phyloP scores from a whole-genome alignment of 2,888 invertebrate genomes.

The Caenorhabditis drosophilae region DNA sequence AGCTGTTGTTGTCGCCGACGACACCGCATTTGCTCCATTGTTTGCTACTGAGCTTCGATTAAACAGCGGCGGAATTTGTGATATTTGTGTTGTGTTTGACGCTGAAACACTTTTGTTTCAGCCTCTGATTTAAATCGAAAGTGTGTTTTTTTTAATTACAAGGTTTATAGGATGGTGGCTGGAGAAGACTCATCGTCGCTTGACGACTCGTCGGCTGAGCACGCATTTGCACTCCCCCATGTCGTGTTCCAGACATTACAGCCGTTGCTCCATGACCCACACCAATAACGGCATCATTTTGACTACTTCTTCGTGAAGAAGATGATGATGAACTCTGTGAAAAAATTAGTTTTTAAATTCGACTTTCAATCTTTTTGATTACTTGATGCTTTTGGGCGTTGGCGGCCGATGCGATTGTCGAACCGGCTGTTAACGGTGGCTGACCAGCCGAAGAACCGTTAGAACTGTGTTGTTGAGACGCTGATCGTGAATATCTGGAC shows the following conservation, averaged over 20 bases:
- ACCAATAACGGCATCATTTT: constrained; percentile 38
- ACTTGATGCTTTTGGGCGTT: constrained; percentile 23
- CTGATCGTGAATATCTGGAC: constrained; percentile 40
- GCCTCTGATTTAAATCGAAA: neutral
- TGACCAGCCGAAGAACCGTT: constrained; percentile 11
- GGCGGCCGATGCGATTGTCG: constrained; percentile 31
- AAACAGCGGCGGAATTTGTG: constrained; percentile 32
- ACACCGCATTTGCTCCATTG: neutral
- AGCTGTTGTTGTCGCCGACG: constrained; percentile 12
- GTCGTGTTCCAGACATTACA: constrained; percentile 34
- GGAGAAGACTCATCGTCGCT: constrained; percentile 23
- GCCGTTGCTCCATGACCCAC: constrained; percentile 15
- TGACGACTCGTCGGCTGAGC: constrained; percentile 38
- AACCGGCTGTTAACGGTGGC: constrained; percentile 19
- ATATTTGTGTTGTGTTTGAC: constrained; percentile 22
- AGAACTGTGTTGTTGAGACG: neutral
- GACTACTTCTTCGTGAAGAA: constrained; percentile 37
- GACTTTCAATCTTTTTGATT: too few relatives aligned
- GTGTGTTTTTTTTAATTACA: too few relatives aligned
- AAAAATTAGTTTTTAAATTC: too few relatives aligned
- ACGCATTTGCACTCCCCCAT: constrained; percentile 46
- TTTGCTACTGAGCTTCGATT: constrained; percentile 26
- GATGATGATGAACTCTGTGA: constrained; percentile 8
- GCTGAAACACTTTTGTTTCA: constrained; percentile 11
- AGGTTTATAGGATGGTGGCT: constrained; percentile 31